A percentile compares a stretch with the other conserved stretches of the same genome.
Evolutionary conservation across 2,888 invertebrate species (phyloP).

Genomic region (Andrena bucephala): DNA sequence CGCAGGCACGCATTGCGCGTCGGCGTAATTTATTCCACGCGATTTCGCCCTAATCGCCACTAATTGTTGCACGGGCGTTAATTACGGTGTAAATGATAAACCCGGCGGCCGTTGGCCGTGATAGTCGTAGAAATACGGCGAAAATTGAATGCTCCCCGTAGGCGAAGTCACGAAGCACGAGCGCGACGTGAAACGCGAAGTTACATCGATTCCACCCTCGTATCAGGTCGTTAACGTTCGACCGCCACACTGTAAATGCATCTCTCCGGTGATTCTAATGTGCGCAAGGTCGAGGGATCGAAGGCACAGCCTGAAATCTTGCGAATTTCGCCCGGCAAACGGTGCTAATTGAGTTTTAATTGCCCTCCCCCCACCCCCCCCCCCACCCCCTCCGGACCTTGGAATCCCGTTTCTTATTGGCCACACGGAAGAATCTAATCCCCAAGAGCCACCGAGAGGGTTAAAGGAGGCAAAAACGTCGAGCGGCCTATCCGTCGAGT

Average conservation of each 20-base stretch:
- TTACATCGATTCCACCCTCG: background rate
- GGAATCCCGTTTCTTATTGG: conserved; percentile 13
- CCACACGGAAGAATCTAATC: conserved; percentile 39
- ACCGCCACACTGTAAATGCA: background rate
- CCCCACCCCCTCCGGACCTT: conserved; percentile 3
- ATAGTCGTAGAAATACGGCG: conserved; percentile 64
- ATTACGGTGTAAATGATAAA: conserved; percentile 76
- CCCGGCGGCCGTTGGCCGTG: conserved; percentile 60
- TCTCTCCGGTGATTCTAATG: background rate
- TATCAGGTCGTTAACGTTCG: background rate
- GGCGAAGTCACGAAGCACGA: conserved; percentile 14
- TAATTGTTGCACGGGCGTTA: conserved; percentile 71
- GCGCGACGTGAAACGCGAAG: conserved; percentile 7
- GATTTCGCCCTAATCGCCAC: conserved; percentile 65
- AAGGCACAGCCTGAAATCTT: background rate
- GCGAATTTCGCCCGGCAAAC: background rate
- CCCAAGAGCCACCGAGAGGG: conserved; percentile 21
- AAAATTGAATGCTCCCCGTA: conserved; percentile 44
- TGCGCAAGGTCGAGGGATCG: background rate
- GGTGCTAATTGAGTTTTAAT: conserved; percentile 42
- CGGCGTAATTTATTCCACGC: conserved; percentile 51
- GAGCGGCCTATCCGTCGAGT: conserved; percentile 49
- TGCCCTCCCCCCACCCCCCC: background rate
- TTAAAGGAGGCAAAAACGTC: conserved; percentile 47
- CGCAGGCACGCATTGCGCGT: conserved; percentile 10